phyloP scores from a whole-genome alignment of 2,888 invertebrate species.

The Aromia moschata region DNA sequence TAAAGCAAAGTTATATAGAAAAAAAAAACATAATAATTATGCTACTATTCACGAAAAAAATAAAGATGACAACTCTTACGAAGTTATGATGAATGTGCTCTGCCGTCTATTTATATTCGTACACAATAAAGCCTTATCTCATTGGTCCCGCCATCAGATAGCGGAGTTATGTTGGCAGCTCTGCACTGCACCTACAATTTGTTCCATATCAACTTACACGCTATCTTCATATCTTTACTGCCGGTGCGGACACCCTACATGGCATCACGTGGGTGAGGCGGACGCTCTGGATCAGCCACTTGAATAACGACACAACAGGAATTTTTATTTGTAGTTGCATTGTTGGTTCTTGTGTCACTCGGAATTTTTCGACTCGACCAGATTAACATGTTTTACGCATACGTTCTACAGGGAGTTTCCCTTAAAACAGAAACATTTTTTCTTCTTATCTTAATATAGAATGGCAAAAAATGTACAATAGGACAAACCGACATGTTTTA shows the following conservation, averaged over 20 bases:
- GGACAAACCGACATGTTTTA: no score
- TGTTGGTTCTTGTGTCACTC: slow-evolving; percentile 40
- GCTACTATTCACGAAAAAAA: slow-evolving; percentile 17
- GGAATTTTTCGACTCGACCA: slow-evolving; percentile 31
- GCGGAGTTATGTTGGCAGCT: slow-evolving; percentile 54
- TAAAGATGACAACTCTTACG: slow-evolving; percentile 15
- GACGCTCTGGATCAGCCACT: slow-evolving; percentile 49
- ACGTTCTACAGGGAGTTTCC: no score
- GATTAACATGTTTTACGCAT: slow-evolving; percentile 40
- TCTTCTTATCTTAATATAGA: no score
- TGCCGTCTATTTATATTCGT: slow-evolving; percentile 34
- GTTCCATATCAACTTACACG: slow-evolving; percentile 61
- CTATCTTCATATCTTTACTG: slow-evolving; percentile 61
- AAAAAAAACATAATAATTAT: slow-evolving; percentile 15
- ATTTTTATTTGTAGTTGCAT: slow-evolving; percentile 40
- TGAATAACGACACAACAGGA: slow-evolving; percentile 43
- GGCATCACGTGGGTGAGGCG: slow-evolving; percentile 53
- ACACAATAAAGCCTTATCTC: slow-evolving; percentile 49
- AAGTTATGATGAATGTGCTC: slow-evolving; percentile 22
- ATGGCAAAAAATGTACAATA: no score
- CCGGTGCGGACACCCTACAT: slow-evolving; percentile 56
- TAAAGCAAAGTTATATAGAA: neutral
- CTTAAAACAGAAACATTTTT: no score
- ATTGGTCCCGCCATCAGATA: slow-evolving; percentile 58
- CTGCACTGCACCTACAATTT: slow-evolving; percentile 60